Base-by-base conservation (phyloP, 2,113 vertebrate genomes). In the Procapra przewalskii region DNA sequence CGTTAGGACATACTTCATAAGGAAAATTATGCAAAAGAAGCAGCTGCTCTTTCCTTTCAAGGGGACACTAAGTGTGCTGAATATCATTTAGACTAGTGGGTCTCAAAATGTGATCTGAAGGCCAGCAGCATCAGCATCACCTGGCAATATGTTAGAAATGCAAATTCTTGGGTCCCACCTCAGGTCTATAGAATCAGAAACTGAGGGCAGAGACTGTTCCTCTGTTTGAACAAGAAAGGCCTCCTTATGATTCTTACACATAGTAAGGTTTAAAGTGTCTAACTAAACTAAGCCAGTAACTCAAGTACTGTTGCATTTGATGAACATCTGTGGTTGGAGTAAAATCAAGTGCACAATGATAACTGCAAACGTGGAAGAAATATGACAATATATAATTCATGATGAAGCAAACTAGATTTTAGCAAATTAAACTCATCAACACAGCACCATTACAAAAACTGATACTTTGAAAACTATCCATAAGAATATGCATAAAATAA, bases 1-100 rank as follows among this genome's bases (percentile, higher is more conserved):
- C 57, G 80, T 71, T 80, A 91, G 48, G 29, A 96, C 3, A 57
- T 40, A 95, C 84, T 75, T 82, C 40, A 55, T 54, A 91, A 90
- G 75, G 15, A 96, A 96, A 87, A 92, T 60, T 91, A 95, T 85
- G 80, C 55, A 90, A 94, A 96, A 62, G 67, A 59, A 84, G 85
- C 40, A 50, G 7, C 25, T 29, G 27, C 62, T 91, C n/a, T 40
- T 87, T 94, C 64, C 88, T 88, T 94, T 71, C 36, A 82, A 91
- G 52, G 9, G 14, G 31, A 62, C 55, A 33, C 45, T 87, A 93
- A 84, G 33, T 15, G 6, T 57, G 25, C 50, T 15, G 62, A 92
- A 85, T 55, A 57, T 87, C 64, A 59, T 75, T 86, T 59, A 87
- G 45, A 87, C 10, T 4, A 52, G 55, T 71, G 29, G 25, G 93